These are phyloP conservation scores for Idaea biselata DNA, from an alignment of 2,888 invertebrate species.

Conservation along the genomic window DNA sequence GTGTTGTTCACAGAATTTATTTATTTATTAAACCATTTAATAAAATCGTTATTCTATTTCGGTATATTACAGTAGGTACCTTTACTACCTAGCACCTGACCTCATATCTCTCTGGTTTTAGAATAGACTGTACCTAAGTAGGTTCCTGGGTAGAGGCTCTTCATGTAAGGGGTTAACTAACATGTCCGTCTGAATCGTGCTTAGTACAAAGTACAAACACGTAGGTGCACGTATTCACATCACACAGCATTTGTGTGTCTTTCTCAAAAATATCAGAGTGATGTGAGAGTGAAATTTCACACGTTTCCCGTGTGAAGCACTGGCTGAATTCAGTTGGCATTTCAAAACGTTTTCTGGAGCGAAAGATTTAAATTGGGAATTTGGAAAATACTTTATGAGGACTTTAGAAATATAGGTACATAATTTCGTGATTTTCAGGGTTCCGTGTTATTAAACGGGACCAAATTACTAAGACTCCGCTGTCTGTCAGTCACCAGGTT, in stretches of 20 bases:
- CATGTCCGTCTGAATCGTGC: not conserved
- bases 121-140: not conserved
- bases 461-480: too few species aligned
- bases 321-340: not conserved
- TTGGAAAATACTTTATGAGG: not conserved
- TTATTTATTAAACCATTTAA: not conserved
- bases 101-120: not conserved
- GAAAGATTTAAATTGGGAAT: not conserved
- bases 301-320: not conserved
- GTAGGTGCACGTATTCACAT: not conserved
- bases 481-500: too few species aligned
- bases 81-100: not conserved
- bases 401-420: not conserved
- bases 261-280: not conserved
- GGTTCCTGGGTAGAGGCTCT: not conserved
- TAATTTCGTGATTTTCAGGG: too few species aligned
- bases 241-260: not conserved
- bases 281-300: not conserved
- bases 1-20: too few species aligned
- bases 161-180: not conserved
- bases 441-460: too few species aligned
- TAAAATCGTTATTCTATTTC: not conserved
- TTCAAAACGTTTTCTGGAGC: not conserved
- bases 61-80: too few species aligned
- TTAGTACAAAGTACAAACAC: not conserved